Evolutionary conservation across 2,888 invertebrate species (phyloP), one percentile per base, ranked within the genome.

Genomic region (Spialia ferax): DNA sequence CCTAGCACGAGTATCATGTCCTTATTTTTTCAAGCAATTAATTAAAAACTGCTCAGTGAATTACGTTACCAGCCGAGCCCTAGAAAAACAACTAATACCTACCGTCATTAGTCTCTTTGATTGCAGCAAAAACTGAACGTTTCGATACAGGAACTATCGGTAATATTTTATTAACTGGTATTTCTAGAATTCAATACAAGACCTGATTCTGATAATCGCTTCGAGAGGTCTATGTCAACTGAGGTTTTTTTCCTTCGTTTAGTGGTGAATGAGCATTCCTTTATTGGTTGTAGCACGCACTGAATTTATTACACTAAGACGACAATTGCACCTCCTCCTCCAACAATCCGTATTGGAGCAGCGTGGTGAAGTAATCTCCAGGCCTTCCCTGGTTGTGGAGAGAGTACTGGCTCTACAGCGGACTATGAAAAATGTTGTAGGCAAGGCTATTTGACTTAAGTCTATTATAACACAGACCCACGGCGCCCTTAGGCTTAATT

Each of bases 101-200:
- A 60, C 66, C 1, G n/a, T 38, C 59, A 66, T 66, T 69, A 74
- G 52, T 73, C 65, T 57, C 57, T 59, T 65, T 65, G 57, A 65
- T 65, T 65, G 64, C 57, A 57, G 23, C 64, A 65, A 65, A 65
- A 65, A 65, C 29, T 59, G 57, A 50, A 50, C 18, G 42, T 57
- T 65, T 65, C 48, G 59, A 65, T 65, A 57, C 64, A 57, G 64
- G 64, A 65, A 65, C 64, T 64, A 56, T 29, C 13, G 18, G 32
- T 8, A 5, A 32, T 65, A 50, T 65, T 35, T 35, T 48, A 48
- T 52, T 63, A 55, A 59, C 64, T 50, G 64, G 64, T 59, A 65
- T 65, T 59, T 35, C 57, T 65, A 59, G 64, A 65, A 57, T 65
- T 65, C 54, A 29, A 57, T 48, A 23, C 64, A 48, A 48, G 57